phyloP scores from a whole-genome alignment of 2,797 vertebrate genomes.

The Enteromius trimaculatus region DNA sequence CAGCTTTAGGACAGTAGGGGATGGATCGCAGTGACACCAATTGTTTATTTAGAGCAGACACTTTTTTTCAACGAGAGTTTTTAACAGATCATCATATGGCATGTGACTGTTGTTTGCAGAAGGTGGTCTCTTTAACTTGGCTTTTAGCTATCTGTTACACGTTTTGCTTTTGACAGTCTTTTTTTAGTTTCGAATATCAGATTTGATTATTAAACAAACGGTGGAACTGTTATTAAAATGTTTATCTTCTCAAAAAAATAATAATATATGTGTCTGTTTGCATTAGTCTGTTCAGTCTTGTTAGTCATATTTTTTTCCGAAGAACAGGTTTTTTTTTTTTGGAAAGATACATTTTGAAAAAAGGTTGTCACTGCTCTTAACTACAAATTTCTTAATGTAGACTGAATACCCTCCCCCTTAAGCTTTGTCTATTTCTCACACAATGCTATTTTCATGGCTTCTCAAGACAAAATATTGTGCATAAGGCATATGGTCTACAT shows the following conservation, averaged over 20 bases:
- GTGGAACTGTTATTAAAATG: neutral
- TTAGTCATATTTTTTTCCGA: neutral
- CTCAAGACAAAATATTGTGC: neutral
- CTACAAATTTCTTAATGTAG: neutral
- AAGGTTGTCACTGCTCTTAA: neutral
- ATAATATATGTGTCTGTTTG: neutral
- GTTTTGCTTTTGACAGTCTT: neutral
- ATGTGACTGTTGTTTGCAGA: slow-evolving; percentile 24
- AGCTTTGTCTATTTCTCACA: neutral
- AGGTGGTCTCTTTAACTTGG: slow-evolving; percentile 1
- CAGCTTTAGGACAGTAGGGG: slow-evolving; percentile 16
- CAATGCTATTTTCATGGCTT: neutral
- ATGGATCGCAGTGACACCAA: slow-evolving; percentile 37
- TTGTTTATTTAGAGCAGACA: slow-evolving; percentile 42
- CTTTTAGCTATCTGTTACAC: neutral
- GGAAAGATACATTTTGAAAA: neutral
- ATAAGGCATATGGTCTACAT: neutral
- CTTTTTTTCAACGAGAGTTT: neutral
- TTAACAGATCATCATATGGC: neutral
- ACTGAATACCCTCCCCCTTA: neutral
- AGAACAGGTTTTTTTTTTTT: neutral
- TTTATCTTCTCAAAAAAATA: neutral
- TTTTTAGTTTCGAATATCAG: neutral
- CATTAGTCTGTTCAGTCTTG: neutral
- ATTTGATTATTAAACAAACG: neutral